A percentile compares a stretch with the other conserved stretches of the same genome.
phyloP scores from a whole-genome alignment of 2,888 invertebrate species.

The Chirona hameri region DNA sequence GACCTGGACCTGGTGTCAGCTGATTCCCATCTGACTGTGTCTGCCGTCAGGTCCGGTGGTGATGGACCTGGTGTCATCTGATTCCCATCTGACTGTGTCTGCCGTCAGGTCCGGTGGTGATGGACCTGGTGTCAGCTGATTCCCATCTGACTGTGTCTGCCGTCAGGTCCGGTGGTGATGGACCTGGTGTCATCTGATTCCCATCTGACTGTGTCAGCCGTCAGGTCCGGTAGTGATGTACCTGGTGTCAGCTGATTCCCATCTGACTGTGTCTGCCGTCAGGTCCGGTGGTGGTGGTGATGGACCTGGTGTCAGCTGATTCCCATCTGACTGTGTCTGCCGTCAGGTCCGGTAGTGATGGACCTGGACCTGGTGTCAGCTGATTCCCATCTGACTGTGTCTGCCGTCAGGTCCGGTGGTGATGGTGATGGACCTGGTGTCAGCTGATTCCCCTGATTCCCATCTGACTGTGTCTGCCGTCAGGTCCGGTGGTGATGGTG shows the following conservation, averaged over 20 bases:
- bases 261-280: background rate
- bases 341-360: background rate
- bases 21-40: too few relatives aligned
- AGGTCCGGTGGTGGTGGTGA: constrained; percentile 66
- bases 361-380: background rate
- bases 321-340: too few relatives aligned
- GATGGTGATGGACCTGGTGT: constrained; percentile 73
- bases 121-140: background rate
- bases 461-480: too few relatives aligned
- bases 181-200: constrained; percentile 37
- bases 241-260: background rate
- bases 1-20: constrained; percentile 81
- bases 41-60: too few relatives aligned
- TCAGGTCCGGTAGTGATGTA: background rate
- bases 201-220: too few relatives aligned
- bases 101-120: too few relatives aligned
- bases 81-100: too few relatives aligned
- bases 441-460: too few relatives aligned
- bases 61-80: too few relatives aligned
- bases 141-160: background rate
- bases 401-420: constrained; percentile 58
- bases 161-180: constrained; percentile 61
- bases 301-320: constrained; percentile 63
- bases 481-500: background rate
- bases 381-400: background rate